These are phyloP conservation scores for Odontophorus gujanensis DNA, from an alignment of 2,113 vertebrate genomes.

Conservation along the genomic window DNA sequence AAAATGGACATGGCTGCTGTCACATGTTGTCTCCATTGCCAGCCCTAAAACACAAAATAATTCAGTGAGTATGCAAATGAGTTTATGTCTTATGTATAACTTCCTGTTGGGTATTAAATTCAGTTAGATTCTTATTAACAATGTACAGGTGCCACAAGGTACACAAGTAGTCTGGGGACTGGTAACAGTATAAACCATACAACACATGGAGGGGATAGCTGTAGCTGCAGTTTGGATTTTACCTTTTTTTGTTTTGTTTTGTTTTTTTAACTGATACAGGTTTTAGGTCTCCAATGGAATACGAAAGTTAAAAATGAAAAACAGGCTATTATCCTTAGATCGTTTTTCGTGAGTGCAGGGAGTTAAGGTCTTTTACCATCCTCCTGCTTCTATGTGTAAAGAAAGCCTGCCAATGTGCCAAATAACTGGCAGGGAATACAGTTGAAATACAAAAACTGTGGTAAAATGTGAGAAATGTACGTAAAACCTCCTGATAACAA, in stretches of 20 bases:
- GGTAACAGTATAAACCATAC: neutral
- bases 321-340: neutral
- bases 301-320: neutral
- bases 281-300: neutral
- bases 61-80: neutral
- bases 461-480: neutral
- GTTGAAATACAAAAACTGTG: neutral
- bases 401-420: neutral
- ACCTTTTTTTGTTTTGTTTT: no score
- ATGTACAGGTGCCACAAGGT: accelerated
- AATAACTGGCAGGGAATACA: neutral
- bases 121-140: neutral
- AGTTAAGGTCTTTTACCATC: neutral
- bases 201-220: accelerated
- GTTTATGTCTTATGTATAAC: neutral
- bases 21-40: accelerated
- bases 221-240: neutral
- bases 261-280: neutral
- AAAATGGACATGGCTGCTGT: accelerated
- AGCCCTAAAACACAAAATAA: neutral
- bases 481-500: neutral
- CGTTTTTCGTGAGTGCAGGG: neutral
- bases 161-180: accelerated
- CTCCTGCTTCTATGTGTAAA: neutral
- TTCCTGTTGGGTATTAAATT: neutral